Conservation (phyloP, 2,113 vertebrate genomes). For the Anolis carolinensis region DNA sequence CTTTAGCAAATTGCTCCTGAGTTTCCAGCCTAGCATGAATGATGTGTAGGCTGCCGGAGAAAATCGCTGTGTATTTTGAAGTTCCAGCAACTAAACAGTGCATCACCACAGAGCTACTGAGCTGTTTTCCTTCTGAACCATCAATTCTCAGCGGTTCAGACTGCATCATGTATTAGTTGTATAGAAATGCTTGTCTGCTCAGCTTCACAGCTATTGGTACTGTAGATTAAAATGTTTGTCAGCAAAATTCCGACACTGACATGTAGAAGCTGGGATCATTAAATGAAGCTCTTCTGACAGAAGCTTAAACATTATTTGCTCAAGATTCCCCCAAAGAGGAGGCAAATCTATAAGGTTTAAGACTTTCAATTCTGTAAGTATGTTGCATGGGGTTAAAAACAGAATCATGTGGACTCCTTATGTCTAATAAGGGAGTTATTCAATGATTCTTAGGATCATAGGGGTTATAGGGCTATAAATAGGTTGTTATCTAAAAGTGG, state of each 20-base stretch:
- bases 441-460: background rate
- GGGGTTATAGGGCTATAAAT: background rate
- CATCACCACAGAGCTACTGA: conserved; percentile 11
- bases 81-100: background rate
- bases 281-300: background rate
- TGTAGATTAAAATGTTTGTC: conserved; percentile 11
- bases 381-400: too few relatives aligned
- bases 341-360: background rate
- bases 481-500: background rate
- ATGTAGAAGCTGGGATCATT: background rate
- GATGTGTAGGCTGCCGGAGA: background rate
- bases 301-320: background rate
- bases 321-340: background rate
- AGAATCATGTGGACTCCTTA: background rate
- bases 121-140: conserved; percentile 24
- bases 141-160: conserved; percentile 35
- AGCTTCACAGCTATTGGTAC: background rate
- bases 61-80: background rate
- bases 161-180: conserved; percentile 3
- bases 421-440: background rate
- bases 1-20: conserved; percentile 1
- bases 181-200: conserved; percentile 29
- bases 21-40: background rate
- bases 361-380: background rate
- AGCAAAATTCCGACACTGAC: conserved; percentile 1